Conservation (phyloP, 2,797 vertebrate genomes). For the Choloepus didactylus region DNA sequence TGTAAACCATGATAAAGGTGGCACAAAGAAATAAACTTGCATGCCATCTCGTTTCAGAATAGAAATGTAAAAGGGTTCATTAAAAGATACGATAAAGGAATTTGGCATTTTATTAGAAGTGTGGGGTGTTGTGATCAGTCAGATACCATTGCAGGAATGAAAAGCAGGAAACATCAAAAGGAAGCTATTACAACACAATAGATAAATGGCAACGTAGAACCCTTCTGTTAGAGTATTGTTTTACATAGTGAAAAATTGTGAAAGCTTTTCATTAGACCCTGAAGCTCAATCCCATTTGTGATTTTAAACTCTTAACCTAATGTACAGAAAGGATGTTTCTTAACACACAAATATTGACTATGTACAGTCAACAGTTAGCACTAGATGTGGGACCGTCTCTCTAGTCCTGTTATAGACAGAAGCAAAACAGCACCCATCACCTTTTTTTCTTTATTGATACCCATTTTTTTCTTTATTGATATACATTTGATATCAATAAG, state of each 20-base stretch:
- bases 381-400: neutral
- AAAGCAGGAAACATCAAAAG: conserved; percentile 5
- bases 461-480: neutral
- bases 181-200: neutral
- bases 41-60: neutral
- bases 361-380: fast-evolving
- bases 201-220: neutral
- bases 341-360: fast-evolving
- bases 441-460: neutral
- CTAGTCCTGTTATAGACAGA: neutral
- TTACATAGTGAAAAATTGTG: too few relatives aligned
- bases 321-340: neutral
- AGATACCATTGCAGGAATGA: neutral
- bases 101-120: neutral
- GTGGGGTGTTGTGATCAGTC: neutral
- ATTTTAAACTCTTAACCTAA: neutral
- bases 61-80: neutral
- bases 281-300: neutral
- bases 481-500: neutral
- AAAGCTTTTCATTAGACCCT: neutral
- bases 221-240: neutral
- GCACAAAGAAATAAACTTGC: neutral
- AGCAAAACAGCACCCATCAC: neutral
- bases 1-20: neutral
- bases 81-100: neutral